Percentiles rank a stretch among this genome's conserved stretches.
These are phyloP conservation scores for Panulirus ornatus DNA, from an alignment of 1,140 invertebrate species.

Conservation along the genomic window DNA sequence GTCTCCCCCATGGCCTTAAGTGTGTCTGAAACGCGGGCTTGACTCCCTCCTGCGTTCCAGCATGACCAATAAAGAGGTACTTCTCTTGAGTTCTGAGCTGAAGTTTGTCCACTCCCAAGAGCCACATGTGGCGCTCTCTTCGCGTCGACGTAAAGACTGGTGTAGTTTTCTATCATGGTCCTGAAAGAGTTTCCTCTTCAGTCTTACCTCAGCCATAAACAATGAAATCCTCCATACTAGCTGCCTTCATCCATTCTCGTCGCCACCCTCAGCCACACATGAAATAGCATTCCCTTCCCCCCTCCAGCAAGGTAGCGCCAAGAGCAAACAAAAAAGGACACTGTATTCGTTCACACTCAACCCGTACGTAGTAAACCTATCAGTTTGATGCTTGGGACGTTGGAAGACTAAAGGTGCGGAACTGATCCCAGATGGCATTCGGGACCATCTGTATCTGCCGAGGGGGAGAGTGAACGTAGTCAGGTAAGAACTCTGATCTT, in stretches of 20 bases:
- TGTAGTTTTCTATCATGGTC: conserved; percentile 9
- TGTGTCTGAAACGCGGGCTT: neutral
- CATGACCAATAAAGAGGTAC: conserved; percentile 3
- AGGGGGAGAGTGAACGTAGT: too few species aligned
- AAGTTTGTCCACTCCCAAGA: conserved; percentile 8
- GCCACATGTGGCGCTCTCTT: conserved; percentile 8
- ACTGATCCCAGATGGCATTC: neutral
- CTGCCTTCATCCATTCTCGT: too few species aligned
- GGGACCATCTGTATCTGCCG: neutral
- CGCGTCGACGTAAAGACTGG: neutral
- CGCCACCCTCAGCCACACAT: too few species aligned
- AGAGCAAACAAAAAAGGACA: too few species aligned
- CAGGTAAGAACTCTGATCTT: too few species aligned
- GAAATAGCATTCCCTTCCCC: too few species aligned
- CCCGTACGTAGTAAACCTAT: neutral
- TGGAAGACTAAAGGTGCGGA: conserved; percentile 25
- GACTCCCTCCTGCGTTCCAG: neutral
- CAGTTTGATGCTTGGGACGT: conserved; percentile 19
- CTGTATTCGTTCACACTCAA: neutral
- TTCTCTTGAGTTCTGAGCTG: conserved; percentile 4
- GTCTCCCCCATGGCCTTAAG: neutral
- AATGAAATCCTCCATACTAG: too few species aligned
- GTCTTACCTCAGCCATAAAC: conserved; percentile 20
- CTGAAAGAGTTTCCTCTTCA: neutral
- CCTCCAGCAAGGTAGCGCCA: too few species aligned